phyloP scores from a whole-genome alignment of 2,113 vertebrate species.

The Aptenodytes patagonicus region DNA sequence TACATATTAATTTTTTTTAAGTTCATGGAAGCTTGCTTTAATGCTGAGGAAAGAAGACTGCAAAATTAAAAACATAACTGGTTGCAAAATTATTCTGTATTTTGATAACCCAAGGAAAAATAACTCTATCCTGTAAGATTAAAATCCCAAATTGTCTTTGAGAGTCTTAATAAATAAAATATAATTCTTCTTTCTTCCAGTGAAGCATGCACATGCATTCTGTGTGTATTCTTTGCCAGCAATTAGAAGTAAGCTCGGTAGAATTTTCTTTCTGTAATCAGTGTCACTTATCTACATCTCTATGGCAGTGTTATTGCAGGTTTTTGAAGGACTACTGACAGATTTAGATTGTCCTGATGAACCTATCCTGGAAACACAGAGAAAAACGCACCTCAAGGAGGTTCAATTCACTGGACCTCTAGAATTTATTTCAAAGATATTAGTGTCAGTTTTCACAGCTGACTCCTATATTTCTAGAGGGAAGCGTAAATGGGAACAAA shows the following conservation, averaged over 20 bases:
- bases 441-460: neutral
- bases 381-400: neutral
- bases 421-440: neutral
- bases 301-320: neutral
- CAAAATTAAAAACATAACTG: neutral
- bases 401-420: neutral
- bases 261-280: neutral
- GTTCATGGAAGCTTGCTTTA: conserved; percentile 3
- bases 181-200: neutral
- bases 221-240: neutral
- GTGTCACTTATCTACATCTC: neutral
- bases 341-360: neutral
- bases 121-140: neutral
- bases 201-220: neutral
- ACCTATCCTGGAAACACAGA: neutral
- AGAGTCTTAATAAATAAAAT: neutral
- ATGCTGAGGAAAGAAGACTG: neutral
- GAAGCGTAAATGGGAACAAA: neutral
- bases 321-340: neutral
- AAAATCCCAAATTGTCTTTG: neutral
- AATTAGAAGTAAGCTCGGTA: neutral
- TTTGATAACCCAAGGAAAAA: neutral
- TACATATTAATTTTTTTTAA: conserved; percentile 40
- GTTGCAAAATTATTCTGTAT: neutral
- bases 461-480: neutral